Evolutionary conservation across 1,140 invertebrate genomes (phyloP).

Genomic region (Pissodes strobi): DNA sequence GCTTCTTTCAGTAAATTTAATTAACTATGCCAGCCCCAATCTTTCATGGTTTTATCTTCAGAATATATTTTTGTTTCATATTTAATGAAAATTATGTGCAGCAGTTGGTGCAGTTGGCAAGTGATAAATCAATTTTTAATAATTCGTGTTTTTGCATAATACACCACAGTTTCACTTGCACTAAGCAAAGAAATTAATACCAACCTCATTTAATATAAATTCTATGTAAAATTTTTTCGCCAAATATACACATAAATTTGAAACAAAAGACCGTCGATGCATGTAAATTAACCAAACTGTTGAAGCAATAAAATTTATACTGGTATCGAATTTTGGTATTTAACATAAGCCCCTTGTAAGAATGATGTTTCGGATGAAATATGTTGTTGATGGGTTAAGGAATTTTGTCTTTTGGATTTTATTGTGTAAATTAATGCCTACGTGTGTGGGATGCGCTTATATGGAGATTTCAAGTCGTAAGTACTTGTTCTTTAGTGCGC

Average conservation of each 20-base stretch:
- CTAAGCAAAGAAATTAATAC: too few species aligned
- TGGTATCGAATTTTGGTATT: constrained; percentile 24
- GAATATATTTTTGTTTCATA: too few species aligned
- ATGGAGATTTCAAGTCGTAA: constrained; percentile 13
- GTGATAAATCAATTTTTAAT: too few species aligned
- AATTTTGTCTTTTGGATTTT: constrained; percentile 23
- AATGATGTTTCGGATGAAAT: constrained; percentile 13
- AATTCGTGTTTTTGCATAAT: too few species aligned
- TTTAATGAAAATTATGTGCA: too few species aligned
- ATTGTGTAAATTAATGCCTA: constrained; percentile 11
- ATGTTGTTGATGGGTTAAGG: constrained; percentile 20
- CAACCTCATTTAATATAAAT: too few species aligned
- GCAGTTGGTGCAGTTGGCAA: too few species aligned
- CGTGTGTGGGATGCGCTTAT: constrained; percentile 16
- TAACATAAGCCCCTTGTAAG: constrained; percentile 23
- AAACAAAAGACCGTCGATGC: constrained; percentile 4
- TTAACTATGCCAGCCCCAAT: too few species aligned
- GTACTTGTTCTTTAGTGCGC: too few species aligned
- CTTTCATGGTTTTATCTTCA: too few species aligned
- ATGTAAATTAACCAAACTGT: constrained; percentile 21
- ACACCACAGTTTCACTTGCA: too few species aligned
- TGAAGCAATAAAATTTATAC: constrained; percentile 26
- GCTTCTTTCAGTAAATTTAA: background rate
- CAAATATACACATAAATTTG: constrained; percentile 19
- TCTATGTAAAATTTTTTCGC: background rate